These are phyloP conservation scores for Lissocephala sabroskyi DNA, from an alignment of 2,888 invertebrate genomes.

Conservation along the genomic window DNA sequence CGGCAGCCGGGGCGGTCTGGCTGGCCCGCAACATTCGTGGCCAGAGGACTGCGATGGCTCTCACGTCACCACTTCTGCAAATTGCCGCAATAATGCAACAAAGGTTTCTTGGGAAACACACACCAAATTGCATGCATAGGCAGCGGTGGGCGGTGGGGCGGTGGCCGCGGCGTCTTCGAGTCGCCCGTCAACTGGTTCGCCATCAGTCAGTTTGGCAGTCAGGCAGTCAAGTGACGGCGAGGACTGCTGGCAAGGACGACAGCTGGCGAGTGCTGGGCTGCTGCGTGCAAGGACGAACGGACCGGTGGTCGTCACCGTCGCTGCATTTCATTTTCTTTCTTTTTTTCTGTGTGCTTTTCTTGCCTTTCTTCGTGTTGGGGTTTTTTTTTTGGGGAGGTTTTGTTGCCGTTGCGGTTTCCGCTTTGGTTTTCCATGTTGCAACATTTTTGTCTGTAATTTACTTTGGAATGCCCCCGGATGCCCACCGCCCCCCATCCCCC, in stretches of 20 bases:
- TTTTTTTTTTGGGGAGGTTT: conserved; percentile 46
- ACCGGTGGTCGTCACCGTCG: background rate
- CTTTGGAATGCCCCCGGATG: conserved; percentile 53
- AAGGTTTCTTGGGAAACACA: conserved; percentile 60
- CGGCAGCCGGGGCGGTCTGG: conserved; percentile 8
- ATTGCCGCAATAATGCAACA: conserved; percentile 61
- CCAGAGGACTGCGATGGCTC: conserved; percentile 56
- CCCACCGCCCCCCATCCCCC: conserved; percentile 3
- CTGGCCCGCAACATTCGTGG: conserved; percentile 43
- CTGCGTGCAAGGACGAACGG: background rate
- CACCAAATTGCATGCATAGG: conserved; percentile 56
- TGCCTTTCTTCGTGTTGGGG: background rate
- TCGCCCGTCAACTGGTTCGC: conserved; percentile 22
- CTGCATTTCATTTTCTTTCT: conserved; percentile 46
- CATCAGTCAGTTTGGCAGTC: conserved; percentile 4
- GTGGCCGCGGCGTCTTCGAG: conserved; percentile 34
- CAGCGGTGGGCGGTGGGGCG: background rate
- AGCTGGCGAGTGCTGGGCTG: background rate
- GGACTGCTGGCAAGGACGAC: background rate
- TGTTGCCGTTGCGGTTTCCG: conserved; percentile 23
- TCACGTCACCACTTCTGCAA: conserved; percentile 61
- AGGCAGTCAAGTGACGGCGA: conserved; percentile 36
- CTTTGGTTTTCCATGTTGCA: conserved; percentile 32
- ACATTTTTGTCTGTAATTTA: conserved; percentile 63
- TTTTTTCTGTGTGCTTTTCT: conserved; percentile 6